Evolutionary conservation across 2,888 invertebrate species (phyloP).

Genomic region (Amiota communis): DNA sequence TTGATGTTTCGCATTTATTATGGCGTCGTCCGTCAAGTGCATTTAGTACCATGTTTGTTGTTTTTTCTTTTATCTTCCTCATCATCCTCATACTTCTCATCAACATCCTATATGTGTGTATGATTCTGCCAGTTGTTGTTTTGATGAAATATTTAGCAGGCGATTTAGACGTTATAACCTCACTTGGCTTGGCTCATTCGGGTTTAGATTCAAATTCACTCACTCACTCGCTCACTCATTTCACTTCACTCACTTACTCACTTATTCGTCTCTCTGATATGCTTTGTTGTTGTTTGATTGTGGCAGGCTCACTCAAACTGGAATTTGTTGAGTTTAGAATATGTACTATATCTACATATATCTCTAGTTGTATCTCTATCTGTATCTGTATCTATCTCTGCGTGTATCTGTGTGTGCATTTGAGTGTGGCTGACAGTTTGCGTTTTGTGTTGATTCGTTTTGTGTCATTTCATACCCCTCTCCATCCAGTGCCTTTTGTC

Average conservation of each 20-base stretch:
- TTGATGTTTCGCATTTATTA: constrained; percentile 53
- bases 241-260: constrained; percentile 7
- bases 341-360: no score
- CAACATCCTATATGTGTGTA: no score
- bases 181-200: constrained; percentile 1
- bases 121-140: constrained; percentile 34
- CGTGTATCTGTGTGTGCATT: constrained; percentile 1
- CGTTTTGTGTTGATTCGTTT: not conserved
- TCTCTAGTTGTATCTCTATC: constrained; percentile 38
- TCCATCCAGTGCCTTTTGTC: not conserved
- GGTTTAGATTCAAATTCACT: not conserved
- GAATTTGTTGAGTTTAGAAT: no score
- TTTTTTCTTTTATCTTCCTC: no score
- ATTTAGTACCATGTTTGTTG: constrained; percentile 36
- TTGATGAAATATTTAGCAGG: constrained; percentile 50
- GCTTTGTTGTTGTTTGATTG: constrained; percentile 24
- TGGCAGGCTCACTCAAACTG: not conserved
- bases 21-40: constrained; percentile 46
- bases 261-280: constrained; percentile 28
- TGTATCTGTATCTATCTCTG: constrained; percentile 43
- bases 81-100: no score
- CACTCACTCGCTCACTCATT: not conserved
- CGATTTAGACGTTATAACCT: constrained; percentile 35
- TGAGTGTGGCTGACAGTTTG: constrained; percentile 14
- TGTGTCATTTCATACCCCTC: not conserved